Conservation (phyloP, 2,797 vertebrate genomes). For the Choloepus didactylus region DNA sequence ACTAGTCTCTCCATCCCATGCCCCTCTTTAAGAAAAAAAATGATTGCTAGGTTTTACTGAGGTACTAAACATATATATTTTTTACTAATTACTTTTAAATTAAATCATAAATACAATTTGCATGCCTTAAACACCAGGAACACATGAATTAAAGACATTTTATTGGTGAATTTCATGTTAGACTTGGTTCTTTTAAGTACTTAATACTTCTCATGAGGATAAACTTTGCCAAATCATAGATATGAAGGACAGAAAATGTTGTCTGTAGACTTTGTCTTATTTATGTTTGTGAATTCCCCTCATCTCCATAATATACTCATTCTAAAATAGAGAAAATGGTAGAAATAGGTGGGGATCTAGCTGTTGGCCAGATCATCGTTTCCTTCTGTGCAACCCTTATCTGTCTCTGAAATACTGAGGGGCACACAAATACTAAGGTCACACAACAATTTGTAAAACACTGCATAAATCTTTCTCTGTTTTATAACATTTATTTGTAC, state of each 20-base stretch:
- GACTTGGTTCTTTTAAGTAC: not conserved
- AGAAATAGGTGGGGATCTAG: not conserved
- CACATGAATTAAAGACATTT: not conserved
- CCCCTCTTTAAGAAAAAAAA: too few relatives aligned
- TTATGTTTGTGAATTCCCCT: not conserved
- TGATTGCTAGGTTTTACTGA: constrained; percentile 4
- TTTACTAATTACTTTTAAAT: not conserved
- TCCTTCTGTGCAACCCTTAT: not conserved
- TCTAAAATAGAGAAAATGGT: not conserved
- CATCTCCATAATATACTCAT: not conserved
- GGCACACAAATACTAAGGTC: not conserved
- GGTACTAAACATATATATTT: not conserved
- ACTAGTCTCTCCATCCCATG: not conserved
- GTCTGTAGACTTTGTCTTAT: not conserved
- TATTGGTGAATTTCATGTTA: not conserved
- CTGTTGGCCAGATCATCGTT: not conserved
- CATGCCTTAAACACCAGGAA: not conserved
- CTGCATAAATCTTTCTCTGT: not conserved
- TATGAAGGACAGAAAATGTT: not conserved
- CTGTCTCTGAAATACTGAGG: not conserved
- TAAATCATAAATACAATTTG: not conserved
- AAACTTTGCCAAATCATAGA: not conserved
- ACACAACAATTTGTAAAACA: not conserved
- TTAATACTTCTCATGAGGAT: not conserved
- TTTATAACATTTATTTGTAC: constrained; percentile 5